Conservation (phyloP, 2,888 invertebrate species). For the Acrocera orbiculus region DNA sequence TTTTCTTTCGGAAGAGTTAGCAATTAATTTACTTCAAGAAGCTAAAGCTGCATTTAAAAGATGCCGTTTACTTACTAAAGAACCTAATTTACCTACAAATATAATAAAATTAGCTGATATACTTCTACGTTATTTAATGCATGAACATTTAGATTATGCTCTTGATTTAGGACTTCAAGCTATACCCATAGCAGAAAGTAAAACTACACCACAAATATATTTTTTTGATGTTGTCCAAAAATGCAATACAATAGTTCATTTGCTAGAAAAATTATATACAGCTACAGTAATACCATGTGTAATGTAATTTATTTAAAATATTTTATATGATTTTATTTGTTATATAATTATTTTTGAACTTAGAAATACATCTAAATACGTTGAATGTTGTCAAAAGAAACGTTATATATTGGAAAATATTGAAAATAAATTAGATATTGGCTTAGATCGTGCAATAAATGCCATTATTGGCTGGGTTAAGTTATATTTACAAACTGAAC, state of each 20-base stretch:
- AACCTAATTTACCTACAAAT: conserved; percentile 58
- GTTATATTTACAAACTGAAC: conserved; percentile 75
- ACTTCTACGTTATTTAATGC: conserved; percentile 63
- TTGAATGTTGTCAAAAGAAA: conserved; percentile 77
- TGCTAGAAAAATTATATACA: conserved; percentile 83
- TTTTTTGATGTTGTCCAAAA: conserved; percentile 89
- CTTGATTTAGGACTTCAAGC: conserved; percentile 81
- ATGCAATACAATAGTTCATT: conserved; percentile 80
- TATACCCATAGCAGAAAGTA: conserved; percentile 77
- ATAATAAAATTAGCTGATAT: conserved; percentile 69
- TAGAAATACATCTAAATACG: conserved; percentile 73
- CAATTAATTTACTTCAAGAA: conserved; percentile 77
- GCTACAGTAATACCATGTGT: conserved; percentile 79
- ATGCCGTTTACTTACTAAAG: conserved; percentile 66
- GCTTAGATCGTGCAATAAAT: conserved; percentile 68
- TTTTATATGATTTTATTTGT: conserved; percentile 2
- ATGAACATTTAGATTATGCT: conserved; percentile 93
- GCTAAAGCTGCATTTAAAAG: conserved; percentile 78
- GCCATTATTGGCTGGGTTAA: conserved; percentile 85
- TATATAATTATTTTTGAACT: conserved; percentile 13
- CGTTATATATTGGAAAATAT: conserved; percentile 69
- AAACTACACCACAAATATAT: conserved; percentile 70
- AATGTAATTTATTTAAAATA: conserved; percentile 38
- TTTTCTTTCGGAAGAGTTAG: conserved; percentile 86
- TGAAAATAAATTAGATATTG: conserved; percentile 80